Evolutionary conservation across 2,888 invertebrate species (phyloP), one percentile per base, ranked within the genome.

Genomic region (Tenthredo scrophulariae): DNA sequence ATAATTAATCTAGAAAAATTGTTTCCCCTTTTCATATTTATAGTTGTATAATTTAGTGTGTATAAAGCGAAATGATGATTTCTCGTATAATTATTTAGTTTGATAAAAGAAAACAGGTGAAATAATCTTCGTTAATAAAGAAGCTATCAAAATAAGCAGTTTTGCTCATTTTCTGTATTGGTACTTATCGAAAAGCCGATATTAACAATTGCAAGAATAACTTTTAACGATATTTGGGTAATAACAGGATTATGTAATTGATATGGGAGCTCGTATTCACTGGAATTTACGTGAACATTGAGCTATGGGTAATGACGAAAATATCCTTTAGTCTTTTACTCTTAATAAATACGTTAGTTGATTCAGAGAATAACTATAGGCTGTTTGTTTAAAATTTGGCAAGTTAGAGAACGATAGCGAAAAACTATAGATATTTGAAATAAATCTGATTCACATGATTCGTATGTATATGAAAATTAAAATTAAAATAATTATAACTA

Each of bases 291-390:
- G 77, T 77, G 77, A 77, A 29, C 5, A 15, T 54, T 54, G 77
- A 77, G n/a, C 77, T 54, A 18, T 29, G 80, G 80, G 22, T 43
- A 83, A 46, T 67, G 37, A 83, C 67, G 83, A 46, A 67, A 67
- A 83, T 83, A 83, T 26, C 33, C 15, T 83, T 80, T 88, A 91
- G 90, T 91, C 90, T 91, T 91, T 88, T 85, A 86, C 89, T 89
- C 89, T 90, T 90, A 89, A 92, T 91, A 91, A 91, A 92, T 92
- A 90, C 89, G 87, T 88, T 85, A 90, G 87, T 85, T 84, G 86
- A 88, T 85, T 87, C 86, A 29, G 9, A 87, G 87, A 88, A 88
- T 86, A 87, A 88, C 88, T 15, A 84, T 72, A 33, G 50, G 54
- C 77, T 50, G 10, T 54, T 50, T 50, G 18, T 26, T 13, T 3